A percentile compares a stretch with the other conserved stretches of the same genome.
Evolutionary conservation across 2,888 invertebrate species (phyloP).

Genomic region (Parasteatoda lunata): DNA sequence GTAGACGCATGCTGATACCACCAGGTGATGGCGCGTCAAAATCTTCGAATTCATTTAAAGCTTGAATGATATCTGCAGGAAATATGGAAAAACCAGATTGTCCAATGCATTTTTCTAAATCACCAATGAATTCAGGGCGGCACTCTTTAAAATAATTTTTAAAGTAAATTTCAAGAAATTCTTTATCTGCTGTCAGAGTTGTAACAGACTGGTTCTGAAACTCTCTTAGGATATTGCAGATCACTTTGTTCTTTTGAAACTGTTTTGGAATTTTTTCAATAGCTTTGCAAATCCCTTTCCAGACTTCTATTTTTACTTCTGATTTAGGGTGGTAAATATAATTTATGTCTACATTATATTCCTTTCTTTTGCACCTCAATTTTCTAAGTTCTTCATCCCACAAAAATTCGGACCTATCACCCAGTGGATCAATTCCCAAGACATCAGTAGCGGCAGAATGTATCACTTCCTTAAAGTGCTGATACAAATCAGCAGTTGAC

Average conservation of each 20-base stretch:
- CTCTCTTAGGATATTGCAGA: constrained; percentile 19
- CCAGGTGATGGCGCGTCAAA: constrained; percentile 11
- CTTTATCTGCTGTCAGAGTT: neutral
- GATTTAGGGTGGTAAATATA: neutral
- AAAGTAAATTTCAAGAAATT: neutral
- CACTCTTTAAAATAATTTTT: constrained; percentile 5
- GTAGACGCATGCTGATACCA: constrained; percentile 6
- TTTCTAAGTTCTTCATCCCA: constrained; percentile 35
- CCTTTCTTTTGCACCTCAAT: constrained; percentile 6
- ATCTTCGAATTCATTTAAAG: constrained; percentile 27
- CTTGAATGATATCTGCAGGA: constrained; percentile 4
- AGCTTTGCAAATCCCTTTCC: constrained; percentile 19
- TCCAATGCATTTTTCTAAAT: neutral
- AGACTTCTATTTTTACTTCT: constrained; percentile 30
- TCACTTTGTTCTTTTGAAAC: constrained; percentile 4
- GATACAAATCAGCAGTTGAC: constrained; percentile 10
- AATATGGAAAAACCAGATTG: neutral
- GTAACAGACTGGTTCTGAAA: constrained; percentile 1
- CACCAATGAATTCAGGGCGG: neutral
- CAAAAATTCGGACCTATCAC: constrained; percentile 4
- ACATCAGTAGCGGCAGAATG: constrained; percentile 12
- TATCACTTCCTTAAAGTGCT: constrained; percentile 23
- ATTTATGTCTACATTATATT: neutral
- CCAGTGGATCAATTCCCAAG: neutral
- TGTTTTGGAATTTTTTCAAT: constrained; percentile 8